Conservation (phyloP, 2,888 invertebrate genomes). For the Argyresthia goedartella region DNA sequence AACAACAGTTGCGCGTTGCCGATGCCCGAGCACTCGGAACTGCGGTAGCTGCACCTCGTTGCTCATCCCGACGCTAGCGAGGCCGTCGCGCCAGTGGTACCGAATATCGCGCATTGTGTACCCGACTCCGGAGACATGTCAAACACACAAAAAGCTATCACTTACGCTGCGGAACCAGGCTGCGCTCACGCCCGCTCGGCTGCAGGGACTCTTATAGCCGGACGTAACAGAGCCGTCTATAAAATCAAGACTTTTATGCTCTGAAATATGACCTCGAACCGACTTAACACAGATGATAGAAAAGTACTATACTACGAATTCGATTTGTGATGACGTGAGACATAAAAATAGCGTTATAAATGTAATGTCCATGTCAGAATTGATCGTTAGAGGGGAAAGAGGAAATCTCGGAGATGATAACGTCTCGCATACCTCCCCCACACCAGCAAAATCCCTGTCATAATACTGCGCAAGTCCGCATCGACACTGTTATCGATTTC, state of each 20-base stretch:
- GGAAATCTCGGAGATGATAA: no score
- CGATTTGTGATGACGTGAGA: slow-evolving; percentile 19
- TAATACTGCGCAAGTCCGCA: no score
- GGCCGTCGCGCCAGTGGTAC: slow-evolving; percentile 96
- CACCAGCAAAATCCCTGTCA: no score
- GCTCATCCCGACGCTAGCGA: slow-evolving; percentile 94
- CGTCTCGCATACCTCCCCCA: no score
- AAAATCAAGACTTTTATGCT: slow-evolving; percentile 13
- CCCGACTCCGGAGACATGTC: slow-evolving; percentile 84
- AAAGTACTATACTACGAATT: slow-evolving; percentile 45
- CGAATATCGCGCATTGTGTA: slow-evolving; percentile 98
- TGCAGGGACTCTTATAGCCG: slow-evolving; percentile 28
- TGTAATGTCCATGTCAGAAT: no score
- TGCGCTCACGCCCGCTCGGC: slow-evolving; percentile 28
- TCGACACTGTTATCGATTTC: no score
- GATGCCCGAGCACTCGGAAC: slow-evolving; percentile 96
- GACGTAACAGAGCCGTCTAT: slow-evolving; percentile 30
- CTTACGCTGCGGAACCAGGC: slow-evolving; percentile 64
- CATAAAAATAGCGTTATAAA: neutral
- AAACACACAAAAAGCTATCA: slow-evolving; percentile 72
- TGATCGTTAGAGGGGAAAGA: no score
- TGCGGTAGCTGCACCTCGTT: slow-evolving; percentile 96
- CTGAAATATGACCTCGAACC: slow-evolving; percentile 18
- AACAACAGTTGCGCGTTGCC: slow-evolving; percentile 94
- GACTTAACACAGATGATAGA: slow-evolving; percentile 44